Base-by-base conservation (phyloP, 1,140 invertebrate species). In the Diprion similis region DNA sequence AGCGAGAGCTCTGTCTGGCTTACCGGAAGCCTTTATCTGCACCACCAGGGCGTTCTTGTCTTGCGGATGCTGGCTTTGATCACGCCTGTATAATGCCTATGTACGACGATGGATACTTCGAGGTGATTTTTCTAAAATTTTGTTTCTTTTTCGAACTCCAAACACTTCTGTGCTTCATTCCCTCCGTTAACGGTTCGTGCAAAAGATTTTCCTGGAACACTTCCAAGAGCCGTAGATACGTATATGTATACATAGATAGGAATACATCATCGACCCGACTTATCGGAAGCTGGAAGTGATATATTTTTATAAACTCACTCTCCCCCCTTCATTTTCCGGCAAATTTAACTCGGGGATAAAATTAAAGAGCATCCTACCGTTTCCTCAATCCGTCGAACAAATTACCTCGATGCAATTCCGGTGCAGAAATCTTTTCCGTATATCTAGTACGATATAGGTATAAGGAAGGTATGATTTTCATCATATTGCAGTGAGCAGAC, bases 301-400 rank as follows among this genome's bases (percentile, higher is more conserved):
- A 15, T 59, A 59, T 59, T 59, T 59, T 59, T 17, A 59, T 17
- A 59, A 59, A 59, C n/a, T 59, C n/a, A 8, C n/a, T 59, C 51
- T 59, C 51, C 51, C 51, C 24, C 51, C n/a, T 59, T 59, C n/a
- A 59, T 59, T 59, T 59, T 59, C 51, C n/a, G 51, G 51, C 51
- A 15, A 59, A 59, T 59, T 59, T 59, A 59, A 59, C 51, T 17
- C 51, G 51, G 11, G 51, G n/a, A 59, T 37, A 37, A 37, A 37
- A 37, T 37, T 37, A 37, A 37, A 37, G 24, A 37, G 24, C 24
- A 37, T 37, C 24, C n/a, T 59, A 59, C 51, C 51, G n/a, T 59
- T 59, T 17, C 11, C 51, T 59, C 11, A 59, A 59, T 59, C n/a
- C 51, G 11, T 59, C 9, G n/a, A 59, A 59, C 51, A 13, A 59